Evolutionary conservation across 2,888 invertebrate genomes (phyloP).

Genomic region (Metellina segmentata): DNA sequence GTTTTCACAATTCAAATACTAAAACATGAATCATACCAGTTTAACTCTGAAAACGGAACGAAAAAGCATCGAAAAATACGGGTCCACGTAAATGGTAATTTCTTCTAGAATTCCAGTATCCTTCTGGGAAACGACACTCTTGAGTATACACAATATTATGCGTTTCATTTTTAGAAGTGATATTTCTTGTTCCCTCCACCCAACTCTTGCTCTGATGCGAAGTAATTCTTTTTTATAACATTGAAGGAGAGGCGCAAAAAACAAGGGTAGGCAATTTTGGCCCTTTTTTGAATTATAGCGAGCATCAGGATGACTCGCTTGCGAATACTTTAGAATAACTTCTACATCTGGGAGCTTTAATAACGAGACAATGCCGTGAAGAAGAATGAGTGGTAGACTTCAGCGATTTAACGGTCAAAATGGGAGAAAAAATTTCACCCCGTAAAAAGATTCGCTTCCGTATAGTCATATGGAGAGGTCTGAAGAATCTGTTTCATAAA

Average conservation of each 20-base stretch:
- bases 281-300: conserved; percentile 48
- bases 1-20: background rate
- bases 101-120: conserved; percentile 32
- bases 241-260: conserved; percentile 36
- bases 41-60: background rate
- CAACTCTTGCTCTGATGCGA: background rate
- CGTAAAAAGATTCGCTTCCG: too few species aligned
- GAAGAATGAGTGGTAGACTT: background rate
- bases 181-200: conserved; percentile 56
- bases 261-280: conserved; percentile 42
- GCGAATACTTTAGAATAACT: conserved; percentile 53
- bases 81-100: conserved; percentile 42
- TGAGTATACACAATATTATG: conserved; percentile 55
- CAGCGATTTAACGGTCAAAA: conserved; percentile 3
- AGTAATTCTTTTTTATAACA: conserved; percentile 53
- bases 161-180: conserved; percentile 62
- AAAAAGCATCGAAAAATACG: conserved; percentile 41
- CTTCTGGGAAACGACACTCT: conserved; percentile 52
- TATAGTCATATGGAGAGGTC: too few species aligned
- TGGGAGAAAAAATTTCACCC: background rate
- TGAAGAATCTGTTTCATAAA: too few species aligned
- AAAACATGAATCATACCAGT: conserved; percentile 11
- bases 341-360: conserved; percentile 39
- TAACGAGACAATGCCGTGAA: conserved; percentile 29
- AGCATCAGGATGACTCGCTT: conserved; percentile 29